Base-by-base conservation (phyloP, 2,797 vertebrate genomes). In the Setipinna tenuifilis region DNA sequence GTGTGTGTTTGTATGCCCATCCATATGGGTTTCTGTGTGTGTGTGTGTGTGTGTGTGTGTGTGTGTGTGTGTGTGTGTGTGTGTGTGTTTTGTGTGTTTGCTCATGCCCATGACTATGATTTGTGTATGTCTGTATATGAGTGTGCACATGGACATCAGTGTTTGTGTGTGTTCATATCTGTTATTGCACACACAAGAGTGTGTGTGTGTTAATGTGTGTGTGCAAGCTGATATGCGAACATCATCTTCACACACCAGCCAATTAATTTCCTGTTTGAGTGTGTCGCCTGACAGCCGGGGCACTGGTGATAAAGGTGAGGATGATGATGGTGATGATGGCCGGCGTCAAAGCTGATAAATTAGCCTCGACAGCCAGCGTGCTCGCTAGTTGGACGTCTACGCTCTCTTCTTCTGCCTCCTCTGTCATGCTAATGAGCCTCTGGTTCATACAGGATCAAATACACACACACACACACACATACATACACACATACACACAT, bases 311-410 rank as follows among this genome's bases (percentile, higher is more conserved):
- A 75, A 75, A 75, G 68, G 68, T 75, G 68, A 75, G 28, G 68
- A 75, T 75, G 68, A 75, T 59, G 58, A 59, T 59, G 58, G 7
- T 59, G 58, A 59, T 75, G 68, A 75, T 75, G 68, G 68, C 16
- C 28, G 16, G 28, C 16, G 28, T 75, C 68, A 41, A 17, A 75
- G 68, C 31, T 6, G 68, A 35, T 75, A 35, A 68, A 75, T 75
- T 75, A 75, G 68, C 31, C 19, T 14, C 6, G 68, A 41, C 28
- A 75, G 68, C 12, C 25, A 17, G 31, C 68, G 25, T 10, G 23
- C 62, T 75, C 28, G 3, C 31, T 35, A 41, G n/a, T 23, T 25
- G 6, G n/a, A 10, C 6, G 61, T 2, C 11, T 25, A 14, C 9
- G 25, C 62, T 68, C 62, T 68, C 68, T 17, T 35, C 28, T 35